Evolutionary conservation across 2,888 invertebrate species (phyloP).

Genomic region (Drosophila aldrichi): DNA sequence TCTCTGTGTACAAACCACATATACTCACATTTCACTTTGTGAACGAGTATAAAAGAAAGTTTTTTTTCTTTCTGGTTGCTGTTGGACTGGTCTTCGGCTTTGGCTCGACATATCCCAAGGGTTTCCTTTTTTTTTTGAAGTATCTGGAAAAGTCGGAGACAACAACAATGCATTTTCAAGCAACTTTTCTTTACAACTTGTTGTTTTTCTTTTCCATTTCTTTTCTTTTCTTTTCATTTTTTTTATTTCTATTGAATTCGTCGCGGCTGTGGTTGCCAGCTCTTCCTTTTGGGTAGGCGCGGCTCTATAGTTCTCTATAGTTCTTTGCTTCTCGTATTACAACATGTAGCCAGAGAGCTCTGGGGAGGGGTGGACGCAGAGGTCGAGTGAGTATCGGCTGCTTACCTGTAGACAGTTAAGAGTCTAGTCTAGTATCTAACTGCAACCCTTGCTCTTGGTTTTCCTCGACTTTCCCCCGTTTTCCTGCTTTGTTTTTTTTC

Average conservation of each 20-base stretch:
- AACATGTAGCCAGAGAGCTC: conserved; percentile 12
- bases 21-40: background rate
- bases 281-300: conserved; percentile 26
- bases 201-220: conserved; percentile 34
- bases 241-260: conserved; percentile 60
- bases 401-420: conserved; percentile 48
- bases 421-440: background rate
- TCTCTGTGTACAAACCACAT: background rate
- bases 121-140: conserved; percentile 36
- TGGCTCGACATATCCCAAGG: conserved; percentile 60
- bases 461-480: conserved; percentile 9
- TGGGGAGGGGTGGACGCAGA: too few species aligned
- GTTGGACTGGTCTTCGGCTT: conserved; percentile 46
- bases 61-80: conserved; percentile 28
- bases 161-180: conserved; percentile 48
- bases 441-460: conserved; percentile 33
- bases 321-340: conserved; percentile 57
- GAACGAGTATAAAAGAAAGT: conserved; percentile 26
- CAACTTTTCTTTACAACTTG: conserved; percentile 72
- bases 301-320: conserved; percentile 13
- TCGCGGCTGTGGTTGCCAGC: conserved; percentile 55
- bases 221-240: conserved; percentile 37
- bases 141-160: conserved; percentile 30
- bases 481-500: conserved; percentile 39
- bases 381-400: background rate